Evolutionary conservation across 2,797 vertebrate species (phyloP).

Genomic region (Myotis myotis): DNA sequence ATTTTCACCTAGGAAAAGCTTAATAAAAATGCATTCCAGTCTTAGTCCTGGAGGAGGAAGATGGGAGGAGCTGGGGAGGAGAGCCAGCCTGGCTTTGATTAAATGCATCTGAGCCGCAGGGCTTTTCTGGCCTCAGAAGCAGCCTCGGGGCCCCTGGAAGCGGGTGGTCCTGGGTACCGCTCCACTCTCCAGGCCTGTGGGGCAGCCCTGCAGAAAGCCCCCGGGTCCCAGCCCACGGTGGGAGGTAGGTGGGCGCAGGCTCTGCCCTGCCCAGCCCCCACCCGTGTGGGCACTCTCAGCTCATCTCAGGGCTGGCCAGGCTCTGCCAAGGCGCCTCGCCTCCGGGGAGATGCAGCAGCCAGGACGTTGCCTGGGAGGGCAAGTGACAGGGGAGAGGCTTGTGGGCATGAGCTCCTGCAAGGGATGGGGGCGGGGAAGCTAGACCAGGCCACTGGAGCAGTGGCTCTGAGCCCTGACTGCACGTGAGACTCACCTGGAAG

Average conservation of each 20-base stretch:
- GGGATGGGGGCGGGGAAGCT: background rate
- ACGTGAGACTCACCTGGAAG: background rate
- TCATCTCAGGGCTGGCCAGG: background rate
- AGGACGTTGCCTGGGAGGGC: background rate
- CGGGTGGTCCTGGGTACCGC: background rate
- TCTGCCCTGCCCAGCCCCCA: background rate
- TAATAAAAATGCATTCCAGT: constrained; percentile 64
- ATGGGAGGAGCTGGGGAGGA: background rate
- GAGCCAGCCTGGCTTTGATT: background rate
- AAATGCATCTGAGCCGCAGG: background rate
- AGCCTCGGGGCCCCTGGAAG: background rate
- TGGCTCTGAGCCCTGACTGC: background rate
- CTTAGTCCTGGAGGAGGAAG: constrained; percentile 42
- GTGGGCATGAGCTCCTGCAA: background rate
- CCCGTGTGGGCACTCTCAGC: accelerated
- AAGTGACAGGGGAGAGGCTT: background rate
- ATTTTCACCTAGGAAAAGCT: constrained; percentile 70
- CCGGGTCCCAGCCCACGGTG: background rate
- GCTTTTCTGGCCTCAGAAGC: constrained; percentile 10
- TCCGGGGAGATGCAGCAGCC: background rate
- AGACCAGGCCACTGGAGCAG: background rate
- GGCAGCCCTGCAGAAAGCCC: background rate
- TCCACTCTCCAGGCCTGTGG: background rate
- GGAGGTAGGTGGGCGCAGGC: accelerated
- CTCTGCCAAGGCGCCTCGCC: background rate